Conservation (phyloP, 1,140 invertebrate species). For the Heliothis subflexa region DNA sequence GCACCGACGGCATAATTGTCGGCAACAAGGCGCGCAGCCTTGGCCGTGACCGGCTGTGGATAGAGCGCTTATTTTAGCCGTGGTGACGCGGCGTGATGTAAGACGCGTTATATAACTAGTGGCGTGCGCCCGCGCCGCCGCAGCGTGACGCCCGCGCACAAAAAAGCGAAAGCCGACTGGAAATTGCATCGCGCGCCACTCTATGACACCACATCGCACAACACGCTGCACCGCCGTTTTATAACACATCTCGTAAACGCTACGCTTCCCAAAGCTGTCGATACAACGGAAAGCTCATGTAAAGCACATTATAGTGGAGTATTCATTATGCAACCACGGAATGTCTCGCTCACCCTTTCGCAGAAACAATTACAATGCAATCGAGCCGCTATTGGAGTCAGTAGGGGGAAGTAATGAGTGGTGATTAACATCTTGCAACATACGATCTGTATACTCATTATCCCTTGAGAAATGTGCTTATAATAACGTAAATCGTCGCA, state of each 20-base stretch:
- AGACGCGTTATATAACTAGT: slow-evolving; percentile 73
- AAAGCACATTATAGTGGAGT: slow-evolving; percentile 20
- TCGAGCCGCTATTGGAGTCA: slow-evolving; percentile 44
- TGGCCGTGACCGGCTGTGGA: slow-evolving; percentile 81
- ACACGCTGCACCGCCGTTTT: slow-evolving; percentile 21
- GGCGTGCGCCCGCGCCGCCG: slow-evolving; percentile 69
- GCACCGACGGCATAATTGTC: slow-evolving; percentile 79
- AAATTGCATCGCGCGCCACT: slow-evolving; percentile 65
- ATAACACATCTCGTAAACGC: slow-evolving; percentile 5
- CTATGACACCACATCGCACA: slow-evolving; percentile 39
- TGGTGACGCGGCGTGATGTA: slow-evolving; percentile 81
- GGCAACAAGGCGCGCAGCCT: slow-evolving; percentile 76
- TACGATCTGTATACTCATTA: slow-evolving; percentile 48
- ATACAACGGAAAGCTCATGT: slow-evolving; percentile 5
- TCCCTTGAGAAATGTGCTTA: slow-evolving; percentile 47
- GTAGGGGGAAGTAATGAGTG: slow-evolving; percentile 50
- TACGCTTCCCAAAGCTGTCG: slow-evolving; percentile 2
- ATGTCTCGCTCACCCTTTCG: slow-evolving; percentile 43
- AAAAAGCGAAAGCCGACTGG: slow-evolving; percentile 80
- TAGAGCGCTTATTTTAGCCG: slow-evolving; percentile 82
- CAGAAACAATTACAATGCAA: slow-evolving; percentile 52
- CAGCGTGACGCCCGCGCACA: slow-evolving; percentile 70
- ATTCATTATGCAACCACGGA: slow-evolving; percentile 32
- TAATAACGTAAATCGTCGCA: slow-evolving; percentile 33
- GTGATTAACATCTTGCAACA: slow-evolving; percentile 52